phyloP scores from a whole-genome alignment of 2,888 invertebrate genomes.

The Allophyes oxyacanthae region DNA sequence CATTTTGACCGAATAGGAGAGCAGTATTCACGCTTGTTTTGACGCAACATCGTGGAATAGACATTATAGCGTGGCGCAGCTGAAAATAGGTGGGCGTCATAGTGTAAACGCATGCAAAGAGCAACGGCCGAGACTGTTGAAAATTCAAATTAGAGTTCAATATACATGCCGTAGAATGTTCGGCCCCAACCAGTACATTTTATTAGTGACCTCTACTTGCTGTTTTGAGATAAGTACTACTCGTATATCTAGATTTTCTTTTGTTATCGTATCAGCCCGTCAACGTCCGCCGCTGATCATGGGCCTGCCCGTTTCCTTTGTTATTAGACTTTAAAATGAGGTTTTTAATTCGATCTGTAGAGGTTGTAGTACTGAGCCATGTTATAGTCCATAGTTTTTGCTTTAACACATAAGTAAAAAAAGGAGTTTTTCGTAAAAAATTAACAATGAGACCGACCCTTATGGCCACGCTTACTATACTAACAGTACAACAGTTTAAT shows the following conservation, averaged over 20 bases:
- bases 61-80: slow-evolving; percentile 73
- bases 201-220: slow-evolving; percentile 30
- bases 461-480: no score
- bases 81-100: slow-evolving; percentile 83
- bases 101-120: slow-evolving; percentile 71
- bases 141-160: slow-evolving; percentile 65
- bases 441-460: no score
- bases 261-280: neutral
- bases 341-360: no score
- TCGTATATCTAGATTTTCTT: slow-evolving; percentile 2
- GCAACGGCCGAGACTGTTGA: slow-evolving; percentile 73
- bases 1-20: slow-evolving; percentile 59
- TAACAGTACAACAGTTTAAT: no score
- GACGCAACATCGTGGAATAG: slow-evolving; percentile 72
- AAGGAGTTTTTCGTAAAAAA: no score
- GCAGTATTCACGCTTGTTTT: slow-evolving; percentile 60
- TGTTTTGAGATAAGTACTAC: slow-evolving; percentile 8
- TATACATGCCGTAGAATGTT: slow-evolving; percentile 52
- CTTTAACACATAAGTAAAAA: no score
- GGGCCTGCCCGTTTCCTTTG: no score
- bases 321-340: no score
- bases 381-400: no score
- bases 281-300: no score
- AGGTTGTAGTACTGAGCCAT: no score
- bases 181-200: slow-evolving; percentile 27